phyloP scores from a whole-genome alignment of 1,140 invertebrate species.

The Magallana ariakensis region DNA sequence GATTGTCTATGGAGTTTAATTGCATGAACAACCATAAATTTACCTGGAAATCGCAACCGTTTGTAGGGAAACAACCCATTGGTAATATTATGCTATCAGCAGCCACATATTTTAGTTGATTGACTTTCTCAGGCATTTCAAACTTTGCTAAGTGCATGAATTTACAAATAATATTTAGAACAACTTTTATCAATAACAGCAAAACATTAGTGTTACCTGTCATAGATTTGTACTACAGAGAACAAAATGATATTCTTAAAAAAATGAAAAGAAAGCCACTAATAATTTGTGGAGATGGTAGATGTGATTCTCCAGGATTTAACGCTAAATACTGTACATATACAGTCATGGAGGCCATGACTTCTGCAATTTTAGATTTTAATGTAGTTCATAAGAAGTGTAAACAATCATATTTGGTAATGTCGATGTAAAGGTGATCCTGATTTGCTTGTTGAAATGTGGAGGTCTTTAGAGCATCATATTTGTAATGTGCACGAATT shows the following conservation, averaged over 20 bases:
- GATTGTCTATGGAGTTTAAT: neutral
- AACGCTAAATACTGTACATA: neutral
- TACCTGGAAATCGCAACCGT: neutral
- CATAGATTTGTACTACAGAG: neutral
- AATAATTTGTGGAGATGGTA: neutral
- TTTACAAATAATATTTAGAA: neutral
- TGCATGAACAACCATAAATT: neutral
- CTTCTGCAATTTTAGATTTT: neutral
- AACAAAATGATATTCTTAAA: slow-evolving; percentile 2
- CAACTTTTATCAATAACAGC: neutral
- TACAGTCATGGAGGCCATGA: neutral
- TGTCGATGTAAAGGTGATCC: slow-evolving; percentile 26
- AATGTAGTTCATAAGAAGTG: neutral
- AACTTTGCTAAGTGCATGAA: too few relatives aligned
- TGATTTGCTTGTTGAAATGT: slow-evolving; percentile 46
- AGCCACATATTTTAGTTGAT: too few relatives aligned
- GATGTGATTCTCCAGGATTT: too few relatives aligned
- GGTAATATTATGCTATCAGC: too few relatives aligned
- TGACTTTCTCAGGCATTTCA: too few relatives aligned
- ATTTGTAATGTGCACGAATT: slow-evolving; percentile 38
- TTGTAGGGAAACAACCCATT: neutral
- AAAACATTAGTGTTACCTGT: neutral
- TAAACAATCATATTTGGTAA: slow-evolving; percentile 46
- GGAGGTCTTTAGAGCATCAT: slow-evolving; percentile 28
- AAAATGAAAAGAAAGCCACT: neutral